Evolutionary conservation across 2,888 invertebrate species (phyloP).

Genomic region (Diaprepes abbreviatus): DNA sequence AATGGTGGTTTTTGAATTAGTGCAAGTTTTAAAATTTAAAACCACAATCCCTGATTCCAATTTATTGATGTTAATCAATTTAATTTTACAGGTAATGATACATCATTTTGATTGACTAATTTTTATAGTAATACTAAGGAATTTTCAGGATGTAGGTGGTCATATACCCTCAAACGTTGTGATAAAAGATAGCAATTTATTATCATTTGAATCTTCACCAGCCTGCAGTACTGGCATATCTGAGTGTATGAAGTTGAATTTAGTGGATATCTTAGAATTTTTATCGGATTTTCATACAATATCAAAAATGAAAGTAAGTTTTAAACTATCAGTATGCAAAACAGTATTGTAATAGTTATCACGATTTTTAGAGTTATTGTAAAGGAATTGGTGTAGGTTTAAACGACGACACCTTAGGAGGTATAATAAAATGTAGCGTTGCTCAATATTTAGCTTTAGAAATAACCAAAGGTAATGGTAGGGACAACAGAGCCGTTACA

Average conservation of each 20-base stretch:
- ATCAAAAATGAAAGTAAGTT: constrained; percentile 91
- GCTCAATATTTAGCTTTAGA: constrained; percentile 95
- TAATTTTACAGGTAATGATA: constrained; percentile 81
- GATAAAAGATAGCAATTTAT: constrained; percentile 70
- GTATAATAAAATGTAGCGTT: constrained; percentile 95
- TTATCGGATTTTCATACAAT: constrained; percentile 96
- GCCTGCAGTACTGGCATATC: constrained; percentile 87
- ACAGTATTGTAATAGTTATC: background rate
- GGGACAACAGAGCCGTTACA: constrained; percentile 85
- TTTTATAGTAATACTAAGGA: too few species aligned
- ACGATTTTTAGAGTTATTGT: constrained; percentile 73
- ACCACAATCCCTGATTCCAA: constrained; percentile 95
- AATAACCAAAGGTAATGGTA: constrained; percentile 87
- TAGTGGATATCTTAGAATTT: constrained; percentile 94
- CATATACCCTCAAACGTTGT: constrained; percentile 83
- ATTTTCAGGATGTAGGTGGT: constrained; percentile 85
- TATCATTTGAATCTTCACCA: constrained; percentile 67
- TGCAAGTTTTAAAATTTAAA: constrained; percentile 96
- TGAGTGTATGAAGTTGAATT: constrained; percentile 93
- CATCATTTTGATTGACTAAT: too few species aligned
- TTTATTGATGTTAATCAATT: constrained; percentile 89
- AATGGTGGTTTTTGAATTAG: constrained; percentile 92
- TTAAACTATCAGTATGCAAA: too few species aligned
- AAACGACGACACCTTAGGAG: constrained; percentile 96
- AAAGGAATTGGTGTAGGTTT: constrained; percentile 78